Evolutionary conservation across 2,113 vertebrate species (phyloP).

Genomic region (Perccottus glenii): DNA sequence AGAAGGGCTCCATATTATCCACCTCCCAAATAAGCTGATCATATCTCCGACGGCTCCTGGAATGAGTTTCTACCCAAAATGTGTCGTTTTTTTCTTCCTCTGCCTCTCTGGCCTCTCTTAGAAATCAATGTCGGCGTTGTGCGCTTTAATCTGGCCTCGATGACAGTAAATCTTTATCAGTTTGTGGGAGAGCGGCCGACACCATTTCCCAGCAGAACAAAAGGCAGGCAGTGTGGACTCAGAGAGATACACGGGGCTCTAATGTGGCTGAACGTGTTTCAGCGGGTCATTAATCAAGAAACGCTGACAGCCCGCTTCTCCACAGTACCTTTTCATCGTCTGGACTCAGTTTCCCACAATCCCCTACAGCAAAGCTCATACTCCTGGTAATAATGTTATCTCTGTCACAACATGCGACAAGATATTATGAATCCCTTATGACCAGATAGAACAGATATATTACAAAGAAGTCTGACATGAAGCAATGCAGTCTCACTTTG

Average conservation of each 20-base stretch:
- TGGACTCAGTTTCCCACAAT: constrained; percentile 41
- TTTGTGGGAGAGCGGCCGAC: constrained; percentile 94
- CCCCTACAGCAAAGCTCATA: constrained; percentile 46
- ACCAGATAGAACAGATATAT: too few species aligned
- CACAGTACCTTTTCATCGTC: constrained; percentile 38
- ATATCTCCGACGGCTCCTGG: constrained; percentile 90
- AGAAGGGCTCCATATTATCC: constrained; percentile 96
- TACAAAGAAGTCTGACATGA: neutral
- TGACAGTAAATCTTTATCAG: constrained; percentile 99
- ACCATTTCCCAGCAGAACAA: constrained; percentile 97
- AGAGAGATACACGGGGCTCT: constrained; percentile 92
- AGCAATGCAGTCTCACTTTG: too few species aligned
- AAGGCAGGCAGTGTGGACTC: constrained; percentile 90
- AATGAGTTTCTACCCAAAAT: constrained; percentile 99
- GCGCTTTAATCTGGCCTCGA: constrained; percentile 96
- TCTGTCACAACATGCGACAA: neutral
- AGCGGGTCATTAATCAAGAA: constrained; percentile 95
- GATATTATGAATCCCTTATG: neutral
- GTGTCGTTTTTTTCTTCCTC: constrained; percentile 79
- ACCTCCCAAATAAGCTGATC: constrained; percentile 98
- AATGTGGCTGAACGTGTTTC: constrained; percentile 94
- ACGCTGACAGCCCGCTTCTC: constrained; percentile 82
- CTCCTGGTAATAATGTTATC: neutral
- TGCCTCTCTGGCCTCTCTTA: constrained; percentile 42
- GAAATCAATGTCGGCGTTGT: constrained; percentile 97